Evolutionary conservation across 2,888 invertebrate species (phyloP).

Genomic region (Limnephilus rhombicus): DNA sequence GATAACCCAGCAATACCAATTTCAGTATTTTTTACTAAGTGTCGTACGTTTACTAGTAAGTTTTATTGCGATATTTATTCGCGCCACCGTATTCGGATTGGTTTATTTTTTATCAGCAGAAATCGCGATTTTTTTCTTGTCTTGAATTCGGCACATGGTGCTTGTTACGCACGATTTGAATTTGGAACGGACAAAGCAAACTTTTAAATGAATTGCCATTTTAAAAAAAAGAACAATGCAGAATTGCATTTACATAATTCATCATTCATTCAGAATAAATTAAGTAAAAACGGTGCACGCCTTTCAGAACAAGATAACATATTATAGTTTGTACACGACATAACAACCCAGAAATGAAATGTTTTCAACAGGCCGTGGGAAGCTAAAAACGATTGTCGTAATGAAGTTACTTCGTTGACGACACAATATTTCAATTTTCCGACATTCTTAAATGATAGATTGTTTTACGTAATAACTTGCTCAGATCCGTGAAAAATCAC

Average conservation of each 20-base stretch:
- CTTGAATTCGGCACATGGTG: conserved; percentile 8
- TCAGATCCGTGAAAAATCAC: too few species aligned
- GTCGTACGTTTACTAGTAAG: neutral
- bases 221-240: neutral
- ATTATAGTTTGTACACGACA: neutral
- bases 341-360: neutral
- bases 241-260: neutral
- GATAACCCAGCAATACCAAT: neutral
- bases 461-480: too few species aligned
- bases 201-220: neutral
- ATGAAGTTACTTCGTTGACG: neutral
- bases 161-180: conserved; percentile 18
- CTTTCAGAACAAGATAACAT: neutral
- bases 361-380: neutral
- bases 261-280: neutral
- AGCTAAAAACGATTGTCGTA: neutral
- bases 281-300: neutral
- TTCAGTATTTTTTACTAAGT: neutral
- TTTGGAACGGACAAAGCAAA: neutral
- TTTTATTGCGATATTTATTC: neutral
- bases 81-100: neutral
- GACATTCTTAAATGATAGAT: neutral
- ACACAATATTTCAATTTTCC: neutral
- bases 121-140: conserved; percentile 10
- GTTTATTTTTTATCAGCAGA: conserved; percentile 20